Base-by-base conservation (phyloP, 2,888 invertebrate species). In the Buathra laborator region DNA sequence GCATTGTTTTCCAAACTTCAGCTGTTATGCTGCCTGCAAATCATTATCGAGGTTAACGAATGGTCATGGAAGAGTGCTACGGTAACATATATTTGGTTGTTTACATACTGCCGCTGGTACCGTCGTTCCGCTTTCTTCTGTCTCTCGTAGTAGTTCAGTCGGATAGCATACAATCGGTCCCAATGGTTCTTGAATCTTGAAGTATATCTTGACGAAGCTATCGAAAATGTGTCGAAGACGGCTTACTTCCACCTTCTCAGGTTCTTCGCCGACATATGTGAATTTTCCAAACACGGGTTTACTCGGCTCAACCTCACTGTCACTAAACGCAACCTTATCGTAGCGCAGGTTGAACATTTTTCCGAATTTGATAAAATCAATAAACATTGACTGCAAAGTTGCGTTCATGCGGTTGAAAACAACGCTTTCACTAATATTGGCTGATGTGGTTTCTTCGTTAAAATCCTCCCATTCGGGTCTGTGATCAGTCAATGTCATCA, bases 161-260 rank as follows among this genome's bases (percentile, higher is more conserved):
- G 0, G 6, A 37, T 37, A 7, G 37, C 37, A 37, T 37, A 1
- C 6, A 0, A 9, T 5, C 0, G 37, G 1, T 24, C 24, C 24
- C 4, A 43, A 66, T 66, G 72, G 74, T 6, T 56, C 16, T 14
- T 37, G 16, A 3, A 56, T 46, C 32, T 43, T 68, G 46, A 74
- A 81, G 59, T 68, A 81, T 37, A 67, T 48, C 12, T 46, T 68
- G 12, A 68, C 37, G 12, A 74, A 14, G 14, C 16, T 46, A 37
- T 19, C 16, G 16, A 81, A 32, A 75, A 81, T 74, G 62, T 74
- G 67, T 46, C 59, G 74, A 43, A 74, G 62, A 9, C 53, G 16
- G 4, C 68, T 56, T 37, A 68, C 12, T 6, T 24, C 12, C 7
- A 7, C 3, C 46, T 67, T 46, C 46, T 72, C 56, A 1, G 56